These are phyloP conservation scores for Passerina amoena DNA, from an alignment of 2,113 vertebrate species.

Conservation along the genomic window DNA sequence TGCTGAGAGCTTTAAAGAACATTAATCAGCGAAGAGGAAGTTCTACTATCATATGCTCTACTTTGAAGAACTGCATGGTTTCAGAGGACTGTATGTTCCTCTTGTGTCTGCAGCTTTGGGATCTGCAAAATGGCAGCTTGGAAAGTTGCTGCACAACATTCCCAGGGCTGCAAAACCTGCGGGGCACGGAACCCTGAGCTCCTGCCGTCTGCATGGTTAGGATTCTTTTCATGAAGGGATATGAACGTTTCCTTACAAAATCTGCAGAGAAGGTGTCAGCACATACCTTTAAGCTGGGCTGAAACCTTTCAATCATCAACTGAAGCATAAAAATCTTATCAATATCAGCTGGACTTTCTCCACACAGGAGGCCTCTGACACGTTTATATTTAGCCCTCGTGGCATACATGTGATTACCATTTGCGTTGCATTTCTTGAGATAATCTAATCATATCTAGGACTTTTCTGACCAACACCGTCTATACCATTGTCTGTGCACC, in stretches of 20 bases:
- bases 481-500: neutral
- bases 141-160: neutral
- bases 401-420: conserved; percentile 15
- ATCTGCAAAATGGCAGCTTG: neutral
- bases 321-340: conserved; percentile 20
- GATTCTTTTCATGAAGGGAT: neutral
- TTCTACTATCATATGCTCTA: neutral
- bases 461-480: conserved; percentile 1
- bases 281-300: neutral
- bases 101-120: neutral
- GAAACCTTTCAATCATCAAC: conserved; percentile 30
- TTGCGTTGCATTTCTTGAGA: conserved; percentile 1
- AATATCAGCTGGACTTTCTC: conserved; percentile 35
- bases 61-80: neutral
- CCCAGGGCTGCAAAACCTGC: neutral
- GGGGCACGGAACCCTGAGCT: neutral
- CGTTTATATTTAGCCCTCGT: neutral
- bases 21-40: conserved; percentile 35
- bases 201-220: neutral
- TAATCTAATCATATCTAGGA: conserved; percentile 12
- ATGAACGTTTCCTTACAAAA: neutral
- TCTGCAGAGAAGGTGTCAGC: neutral
- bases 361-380: neutral
- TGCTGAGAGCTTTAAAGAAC: neutral
- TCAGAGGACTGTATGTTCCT: neutral